These are phyloP conservation scores for Leptocoma aspasia DNA, from an alignment of 2,113 vertebrate genomes.

Conservation along the genomic window DNA sequence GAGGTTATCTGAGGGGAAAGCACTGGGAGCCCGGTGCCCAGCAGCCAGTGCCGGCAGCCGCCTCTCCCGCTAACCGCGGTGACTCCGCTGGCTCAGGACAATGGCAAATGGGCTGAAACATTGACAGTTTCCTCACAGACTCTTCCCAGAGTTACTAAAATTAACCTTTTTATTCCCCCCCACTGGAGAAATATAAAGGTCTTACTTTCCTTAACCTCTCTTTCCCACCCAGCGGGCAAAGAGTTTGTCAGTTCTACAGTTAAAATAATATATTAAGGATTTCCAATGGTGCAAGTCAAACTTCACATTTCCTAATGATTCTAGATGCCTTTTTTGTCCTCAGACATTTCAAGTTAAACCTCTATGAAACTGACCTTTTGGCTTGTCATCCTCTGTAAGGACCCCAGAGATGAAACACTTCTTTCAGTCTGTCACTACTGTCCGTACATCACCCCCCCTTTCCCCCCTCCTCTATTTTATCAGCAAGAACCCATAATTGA, in stretches of 20 bases:
- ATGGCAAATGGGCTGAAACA: constrained; percentile 26
- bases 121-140: constrained; percentile 2
- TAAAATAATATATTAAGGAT: constrained; percentile 60
- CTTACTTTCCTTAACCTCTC: constrained; percentile 40
- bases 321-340: constrained; percentile 52
- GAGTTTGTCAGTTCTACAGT: constrained; percentile 44
- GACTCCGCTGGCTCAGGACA: constrained; percentile 15
- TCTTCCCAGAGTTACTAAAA: constrained; percentile 59
- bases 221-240: constrained; percentile 52
- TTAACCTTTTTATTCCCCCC: constrained; percentile 49
- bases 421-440: constrained; percentile 60
- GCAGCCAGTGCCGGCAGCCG: constrained; percentile 24
- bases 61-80: neutral
- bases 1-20: constrained; percentile 58
- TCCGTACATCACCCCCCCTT: neutral
- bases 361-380: constrained; percentile 54
- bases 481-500: constrained; percentile 74
- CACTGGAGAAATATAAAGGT: constrained; percentile 52
- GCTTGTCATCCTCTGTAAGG: constrained; percentile 45
- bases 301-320: constrained; percentile 63
- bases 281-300: constrained; percentile 63
- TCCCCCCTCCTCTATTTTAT: constrained; percentile 33
- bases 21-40: neutral
- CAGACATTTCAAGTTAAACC: constrained; percentile 22
- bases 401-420: constrained; percentile 49